A percentile compares a stretch with the other conserved stretches of the same genome.
These are phyloP conservation scores for Drosophila mulleri DNA, from an alignment of 2,888 invertebrate species.

Conservation along the genomic window DNA sequence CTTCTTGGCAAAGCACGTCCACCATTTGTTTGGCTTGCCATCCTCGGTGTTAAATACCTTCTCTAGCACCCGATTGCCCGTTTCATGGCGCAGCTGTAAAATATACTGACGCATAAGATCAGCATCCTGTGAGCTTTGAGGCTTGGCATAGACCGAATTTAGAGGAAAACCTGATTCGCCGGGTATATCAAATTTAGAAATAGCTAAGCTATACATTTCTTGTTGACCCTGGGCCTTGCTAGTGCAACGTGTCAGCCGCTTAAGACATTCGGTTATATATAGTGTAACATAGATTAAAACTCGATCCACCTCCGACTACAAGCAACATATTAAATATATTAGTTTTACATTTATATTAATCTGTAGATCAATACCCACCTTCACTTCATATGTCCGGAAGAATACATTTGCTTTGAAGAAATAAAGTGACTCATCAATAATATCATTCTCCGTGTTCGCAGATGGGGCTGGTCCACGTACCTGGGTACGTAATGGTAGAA, in stretches of 20 bases:
- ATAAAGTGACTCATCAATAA: conserved; percentile 98
- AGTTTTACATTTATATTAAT: neutral
- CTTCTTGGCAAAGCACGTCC: conserved; percentile 99
- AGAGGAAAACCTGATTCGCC: conserved; percentile 97
- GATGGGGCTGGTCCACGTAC: conserved; percentile 96
- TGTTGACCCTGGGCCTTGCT: conserved; percentile 95
- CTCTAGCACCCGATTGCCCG: conserved; percentile 95
- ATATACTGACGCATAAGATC: conserved; percentile 97
- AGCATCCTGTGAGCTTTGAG: conserved; percentile 90
- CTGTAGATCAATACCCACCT: conserved; percentile 87
- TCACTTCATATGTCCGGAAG: conserved; percentile 99
- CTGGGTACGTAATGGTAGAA: conserved; percentile 95
- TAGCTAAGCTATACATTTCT: conserved; percentile 98
- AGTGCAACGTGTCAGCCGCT: conserved; percentile 95
- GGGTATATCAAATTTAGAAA: conserved; percentile 97
- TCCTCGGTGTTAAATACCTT: conserved; percentile 95
- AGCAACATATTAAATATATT: neutral
- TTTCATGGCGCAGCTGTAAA: conserved; percentile 97
- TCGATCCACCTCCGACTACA: conserved; percentile 97
- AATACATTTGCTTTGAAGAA: conserved; percentile 99
- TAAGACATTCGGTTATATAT: conserved; percentile 98
- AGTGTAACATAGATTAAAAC: conserved; percentile 98
- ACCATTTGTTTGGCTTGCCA: conserved; percentile 99
- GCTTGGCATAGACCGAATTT: conserved; percentile 97
- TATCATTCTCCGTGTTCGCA: conserved; percentile 91